Percentiles rank a stretch among this genome's conserved stretches.
These are phyloP conservation scores for Megaceryle alcyon DNA, from an alignment of 2,797 vertebrate genomes.

Conservation along the genomic window DNA sequence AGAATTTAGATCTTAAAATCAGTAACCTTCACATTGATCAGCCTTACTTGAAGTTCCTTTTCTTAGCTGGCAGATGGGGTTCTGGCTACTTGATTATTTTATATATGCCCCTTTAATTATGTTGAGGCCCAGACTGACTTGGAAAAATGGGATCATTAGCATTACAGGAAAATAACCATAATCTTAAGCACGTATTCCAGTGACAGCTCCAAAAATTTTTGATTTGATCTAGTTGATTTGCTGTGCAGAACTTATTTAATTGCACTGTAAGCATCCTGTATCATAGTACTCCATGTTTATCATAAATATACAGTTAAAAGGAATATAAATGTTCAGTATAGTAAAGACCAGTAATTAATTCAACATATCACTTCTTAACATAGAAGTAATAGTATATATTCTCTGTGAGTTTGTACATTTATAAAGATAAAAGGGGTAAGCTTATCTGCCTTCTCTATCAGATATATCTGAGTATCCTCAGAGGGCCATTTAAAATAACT, in stretches of 20 bases:
- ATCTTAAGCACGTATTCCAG: not conserved
- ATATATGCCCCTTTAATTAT: not conserved
- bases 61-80: not conserved
- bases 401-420: not conserved
- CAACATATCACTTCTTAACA: not conserved
- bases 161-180: not conserved
- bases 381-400: not conserved
- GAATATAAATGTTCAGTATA: not conserved
- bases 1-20: not conserved
- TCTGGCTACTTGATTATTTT: not conserved
- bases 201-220: not conserved
- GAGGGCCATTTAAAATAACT: not conserved
- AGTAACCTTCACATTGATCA: not conserved
- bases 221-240: not conserved
- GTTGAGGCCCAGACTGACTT: not conserved
- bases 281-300: not conserved
- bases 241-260: not conserved
- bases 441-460: not conserved
- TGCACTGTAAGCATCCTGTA: not conserved
- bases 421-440: not conserved
- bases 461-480: not conserved
- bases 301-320: not conserved
- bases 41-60: not conserved
- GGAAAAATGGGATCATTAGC: not conserved
- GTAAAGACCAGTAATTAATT: not conserved